phyloP scores from a whole-genome alignment of 2,888 invertebrate genomes.

The Drosophila subsilvestris region DNA sequence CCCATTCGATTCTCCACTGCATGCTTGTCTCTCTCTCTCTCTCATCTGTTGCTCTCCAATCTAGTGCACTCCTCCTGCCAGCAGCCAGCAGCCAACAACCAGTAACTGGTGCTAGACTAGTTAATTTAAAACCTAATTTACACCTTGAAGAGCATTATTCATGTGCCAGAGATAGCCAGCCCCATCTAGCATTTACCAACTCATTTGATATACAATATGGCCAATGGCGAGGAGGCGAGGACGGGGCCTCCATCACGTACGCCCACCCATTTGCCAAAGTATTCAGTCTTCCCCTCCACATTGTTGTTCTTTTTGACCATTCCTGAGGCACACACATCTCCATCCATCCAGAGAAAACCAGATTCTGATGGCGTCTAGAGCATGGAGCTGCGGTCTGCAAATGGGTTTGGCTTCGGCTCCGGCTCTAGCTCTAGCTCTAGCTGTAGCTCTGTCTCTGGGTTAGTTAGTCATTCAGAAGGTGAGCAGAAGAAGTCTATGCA shows the following conservation, averaged over 20 bases:
- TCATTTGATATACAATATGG: slow-evolving; percentile 29
- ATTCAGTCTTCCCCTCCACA: slow-evolving; percentile 2
- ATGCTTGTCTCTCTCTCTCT: neutral
- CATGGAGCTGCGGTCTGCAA: slow-evolving; percentile 34
- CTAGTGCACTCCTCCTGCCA: neutral
- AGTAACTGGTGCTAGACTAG: slow-evolving; percentile 17
- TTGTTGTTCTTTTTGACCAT: slow-evolving; percentile 25
- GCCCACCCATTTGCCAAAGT: slow-evolving; percentile 42
- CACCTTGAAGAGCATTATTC: slow-evolving; percentile 40
- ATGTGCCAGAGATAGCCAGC: slow-evolving; percentile 23
- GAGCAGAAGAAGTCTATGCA: slow-evolving; percentile 20
- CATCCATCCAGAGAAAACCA: slow-evolving; percentile 24
- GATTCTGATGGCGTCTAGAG: slow-evolving; percentile 35
- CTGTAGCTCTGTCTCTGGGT: slow-evolving; percentile 21
- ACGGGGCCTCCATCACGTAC: slow-evolving; percentile 1
- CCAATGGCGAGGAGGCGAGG: neutral
- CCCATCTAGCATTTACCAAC: slow-evolving; percentile 25
- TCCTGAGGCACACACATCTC: slow-evolving; percentile 2
- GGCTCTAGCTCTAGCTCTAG: slow-evolving; percentile 3
- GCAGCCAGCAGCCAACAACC: neutral
- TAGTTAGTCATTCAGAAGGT: slow-evolving; percentile 36
- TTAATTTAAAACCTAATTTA: slow-evolving; percentile 50
- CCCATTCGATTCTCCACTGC: neutral
- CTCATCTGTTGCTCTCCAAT: neutral
- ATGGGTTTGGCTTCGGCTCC: slow-evolving; percentile 33